Conservation (phyloP, 2,797 vertebrate species). For the Cynodonichthys magdalenae region DNA sequence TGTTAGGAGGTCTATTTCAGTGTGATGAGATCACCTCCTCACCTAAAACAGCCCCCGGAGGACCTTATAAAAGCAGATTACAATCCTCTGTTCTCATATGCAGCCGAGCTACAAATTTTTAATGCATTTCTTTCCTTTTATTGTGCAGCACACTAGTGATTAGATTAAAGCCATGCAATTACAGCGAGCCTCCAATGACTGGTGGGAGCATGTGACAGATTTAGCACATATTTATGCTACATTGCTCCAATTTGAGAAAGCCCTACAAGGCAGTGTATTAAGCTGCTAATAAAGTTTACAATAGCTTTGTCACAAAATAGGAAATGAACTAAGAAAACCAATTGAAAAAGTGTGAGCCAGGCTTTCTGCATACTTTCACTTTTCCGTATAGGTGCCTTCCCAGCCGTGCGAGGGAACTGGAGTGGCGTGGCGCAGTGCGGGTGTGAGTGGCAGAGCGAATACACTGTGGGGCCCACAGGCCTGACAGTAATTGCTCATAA, state of each 20-base stretch:
- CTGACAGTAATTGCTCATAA: slow-evolving; percentile 83
- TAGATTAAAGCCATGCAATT: slow-evolving; percentile 11
- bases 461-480: slow-evolving; percentile 74
- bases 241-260: slow-evolving; percentile 28
- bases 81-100: not conserved
- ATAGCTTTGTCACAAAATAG: slow-evolving; percentile 13
- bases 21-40: not conserved
- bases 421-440: slow-evolving; percentile 51
- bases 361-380: slow-evolving; percentile 53
- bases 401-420: slow-evolving; percentile 26
- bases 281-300: slow-evolving; percentile 14
- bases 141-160: slow-evolving; percentile 1
- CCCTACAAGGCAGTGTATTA: slow-evolving; percentile 9
- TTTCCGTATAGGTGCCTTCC: slow-evolving; percentile 52
- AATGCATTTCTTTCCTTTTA: not conserved
- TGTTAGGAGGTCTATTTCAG: not conserved
- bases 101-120: not conserved
- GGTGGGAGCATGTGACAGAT: slow-evolving; percentile 21
- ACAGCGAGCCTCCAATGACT: slow-evolving; percentile 10
- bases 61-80: not conserved
- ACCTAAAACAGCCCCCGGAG: not conserved
- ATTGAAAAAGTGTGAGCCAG: slow-evolving; percentile 56
- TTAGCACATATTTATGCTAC: slow-evolving; percentile 27
- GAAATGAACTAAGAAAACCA: slow-evolving; percentile 38
- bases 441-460: slow-evolving; percentile 65